Evolutionary conservation across 2,113 vertebrate genomes (phyloP).

Genomic region (Callocephalon fimbriatum): DNA sequence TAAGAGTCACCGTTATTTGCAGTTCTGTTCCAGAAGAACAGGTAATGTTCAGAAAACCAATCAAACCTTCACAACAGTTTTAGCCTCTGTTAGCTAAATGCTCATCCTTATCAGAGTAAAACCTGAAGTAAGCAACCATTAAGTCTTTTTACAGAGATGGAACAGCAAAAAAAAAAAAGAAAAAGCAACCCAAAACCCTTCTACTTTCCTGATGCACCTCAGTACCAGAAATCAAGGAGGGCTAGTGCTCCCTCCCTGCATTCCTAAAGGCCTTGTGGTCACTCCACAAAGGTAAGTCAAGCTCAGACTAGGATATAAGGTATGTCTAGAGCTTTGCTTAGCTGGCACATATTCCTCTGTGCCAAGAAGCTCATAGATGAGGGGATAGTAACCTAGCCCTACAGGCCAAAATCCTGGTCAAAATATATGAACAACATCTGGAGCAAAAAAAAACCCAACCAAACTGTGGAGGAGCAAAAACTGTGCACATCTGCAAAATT

Average conservation of each 20-base stretch:
- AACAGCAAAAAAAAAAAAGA: neutral
- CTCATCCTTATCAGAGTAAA: neutral
- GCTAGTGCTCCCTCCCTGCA: neutral
- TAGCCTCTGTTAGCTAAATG: neutral
- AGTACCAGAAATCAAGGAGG: neutral
- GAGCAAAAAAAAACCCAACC: neutral
- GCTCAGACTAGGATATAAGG: neutral
- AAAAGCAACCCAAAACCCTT: neutral
- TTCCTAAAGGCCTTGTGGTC: neutral
- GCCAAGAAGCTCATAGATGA: neutral
- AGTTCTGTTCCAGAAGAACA: neutral
- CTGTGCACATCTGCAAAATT: neutral
- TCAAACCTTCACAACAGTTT: neutral
- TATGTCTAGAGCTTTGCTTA: neutral
- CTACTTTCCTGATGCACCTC: neutral
- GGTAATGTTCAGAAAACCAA: neutral
- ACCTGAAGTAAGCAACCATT: neutral
- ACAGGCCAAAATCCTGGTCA: neutral
- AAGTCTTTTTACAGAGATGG: neutral
- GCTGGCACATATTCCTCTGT: neutral
- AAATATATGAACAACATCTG: neutral
- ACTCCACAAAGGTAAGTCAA: neutral
- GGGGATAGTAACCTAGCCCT: neutral
- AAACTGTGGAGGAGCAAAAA: neutral
- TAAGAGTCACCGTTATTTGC: constrained; percentile 7